phyloP scores from a whole-genome alignment of 2,888 invertebrate genomes.

The Apamea sordens region DNA sequence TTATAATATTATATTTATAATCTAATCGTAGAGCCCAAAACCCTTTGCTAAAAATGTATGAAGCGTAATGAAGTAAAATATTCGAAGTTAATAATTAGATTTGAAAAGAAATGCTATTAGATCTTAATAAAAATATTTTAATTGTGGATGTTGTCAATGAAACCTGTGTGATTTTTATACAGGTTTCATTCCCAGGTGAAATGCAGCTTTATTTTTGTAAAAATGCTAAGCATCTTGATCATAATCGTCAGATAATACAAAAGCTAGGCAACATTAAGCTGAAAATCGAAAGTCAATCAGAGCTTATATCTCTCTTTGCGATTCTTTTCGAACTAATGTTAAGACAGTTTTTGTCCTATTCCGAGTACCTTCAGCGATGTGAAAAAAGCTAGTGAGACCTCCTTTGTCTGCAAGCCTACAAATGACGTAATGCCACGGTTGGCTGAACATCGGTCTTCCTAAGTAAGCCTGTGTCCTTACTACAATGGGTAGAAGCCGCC shows the following conservation, averaged over 20 bases:
- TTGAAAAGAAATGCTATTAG: not conserved
- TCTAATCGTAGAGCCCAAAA: constrained; percentile 18
- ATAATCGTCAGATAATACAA: not conserved
- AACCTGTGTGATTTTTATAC: not conserved
- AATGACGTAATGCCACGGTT: constrained; percentile 41
- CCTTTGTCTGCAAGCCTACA: constrained; percentile 32
- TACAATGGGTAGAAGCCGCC: not conserved
- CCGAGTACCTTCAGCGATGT: not conserved
- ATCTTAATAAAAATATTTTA: not conserved
- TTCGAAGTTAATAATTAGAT: not conserved
- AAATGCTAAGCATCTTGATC: not conserved
- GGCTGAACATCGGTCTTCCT: constrained; percentile 19
- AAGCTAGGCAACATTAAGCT: constrained; percentile 26
- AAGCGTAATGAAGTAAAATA: constrained; percentile 18
- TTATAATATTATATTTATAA: constrained; percentile 2
- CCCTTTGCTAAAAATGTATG: constrained; percentile 18
- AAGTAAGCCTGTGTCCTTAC: not conserved
- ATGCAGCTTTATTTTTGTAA: not conserved
- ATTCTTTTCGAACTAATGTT: not conserved
- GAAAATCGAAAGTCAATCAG: not conserved
- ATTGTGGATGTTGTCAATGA: not conserved
- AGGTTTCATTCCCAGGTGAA: not conserved
- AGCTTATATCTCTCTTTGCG: not conserved
- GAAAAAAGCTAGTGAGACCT: constrained; percentile 17
- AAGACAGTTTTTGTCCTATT: not conserved